phyloP scores from a whole-genome alignment of 2,888 invertebrate species.

The Balanococcus diminutus region DNA sequence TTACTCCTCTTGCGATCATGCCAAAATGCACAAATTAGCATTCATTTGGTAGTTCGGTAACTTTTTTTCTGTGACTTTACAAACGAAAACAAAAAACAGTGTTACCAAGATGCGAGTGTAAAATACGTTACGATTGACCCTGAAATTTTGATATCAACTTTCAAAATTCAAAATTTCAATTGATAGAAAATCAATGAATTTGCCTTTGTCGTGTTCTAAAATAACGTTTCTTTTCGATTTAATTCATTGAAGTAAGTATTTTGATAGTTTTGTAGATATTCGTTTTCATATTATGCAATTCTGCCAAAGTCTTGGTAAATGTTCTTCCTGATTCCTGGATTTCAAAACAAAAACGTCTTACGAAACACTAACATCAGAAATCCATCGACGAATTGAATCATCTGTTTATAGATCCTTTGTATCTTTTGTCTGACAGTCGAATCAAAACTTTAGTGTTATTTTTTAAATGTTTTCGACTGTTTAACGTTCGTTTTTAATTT shows the following conservation, averaged over 20 bases:
- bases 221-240: neutral
- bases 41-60: neutral
- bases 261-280: too few species aligned
- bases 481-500: too few species aligned
- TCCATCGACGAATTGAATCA: neutral
- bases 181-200: neutral
- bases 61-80: neutral
- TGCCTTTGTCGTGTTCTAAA: neutral
- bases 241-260: neutral
- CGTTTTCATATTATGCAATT: too few species aligned
- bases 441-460: neutral
- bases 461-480: too few species aligned
- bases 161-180: neutral
- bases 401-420: neutral
- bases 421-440: neutral
- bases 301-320: too few species aligned
- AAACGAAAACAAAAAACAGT: neutral
- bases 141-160: neutral
- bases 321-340: neutral
- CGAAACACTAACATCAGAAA: too few species aligned
- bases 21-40: too few species aligned
- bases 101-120: neutral
- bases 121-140: neutral
- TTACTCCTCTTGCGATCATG: too few species aligned
- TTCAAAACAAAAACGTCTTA: too few species aligned